Percentiles rank a stretch among this genome's conserved stretches.
Conservation (phyloP, 2,113 vertebrate genomes). For the Eulemur macaco region DNA sequence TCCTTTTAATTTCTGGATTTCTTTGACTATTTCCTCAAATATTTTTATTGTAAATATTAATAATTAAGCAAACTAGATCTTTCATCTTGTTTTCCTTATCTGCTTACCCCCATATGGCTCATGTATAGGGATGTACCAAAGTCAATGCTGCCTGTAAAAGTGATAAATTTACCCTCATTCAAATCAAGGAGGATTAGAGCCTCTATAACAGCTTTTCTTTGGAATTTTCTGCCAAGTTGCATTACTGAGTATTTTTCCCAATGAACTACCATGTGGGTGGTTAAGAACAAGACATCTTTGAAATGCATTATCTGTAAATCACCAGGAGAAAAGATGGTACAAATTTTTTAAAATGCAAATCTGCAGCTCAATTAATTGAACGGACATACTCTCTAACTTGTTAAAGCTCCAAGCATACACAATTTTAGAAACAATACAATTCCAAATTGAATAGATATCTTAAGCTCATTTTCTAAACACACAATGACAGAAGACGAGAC, state of each 20-base stretch:
- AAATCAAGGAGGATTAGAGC: background rate
- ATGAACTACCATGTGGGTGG: background rate
- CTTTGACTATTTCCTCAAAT: background rate
- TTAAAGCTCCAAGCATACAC: background rate
- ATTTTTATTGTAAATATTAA: background rate
- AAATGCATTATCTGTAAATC: background rate
- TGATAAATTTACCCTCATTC: background rate
- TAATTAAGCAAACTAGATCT: background rate
- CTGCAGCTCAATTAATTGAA: background rate
- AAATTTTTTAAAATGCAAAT: background rate
- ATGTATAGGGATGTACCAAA: background rate
- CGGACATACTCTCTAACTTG: background rate
- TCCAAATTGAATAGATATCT: background rate
- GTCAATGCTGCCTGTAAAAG: background rate
- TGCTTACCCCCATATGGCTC: background rate
- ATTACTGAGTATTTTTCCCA: background rate
- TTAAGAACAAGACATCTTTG: conserved; percentile 35
- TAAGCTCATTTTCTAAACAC: background rate
- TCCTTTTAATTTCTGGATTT: conserved; percentile 31
- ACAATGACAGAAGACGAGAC: background rate
- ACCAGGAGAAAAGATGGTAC: background rate
- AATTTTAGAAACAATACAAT: background rate
- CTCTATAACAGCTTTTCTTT: background rate
- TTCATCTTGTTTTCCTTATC: background rate
- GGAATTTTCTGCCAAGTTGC: background rate